Conservation (phyloP, 2,113 vertebrate species). For the Sorex fumeus region DNA sequence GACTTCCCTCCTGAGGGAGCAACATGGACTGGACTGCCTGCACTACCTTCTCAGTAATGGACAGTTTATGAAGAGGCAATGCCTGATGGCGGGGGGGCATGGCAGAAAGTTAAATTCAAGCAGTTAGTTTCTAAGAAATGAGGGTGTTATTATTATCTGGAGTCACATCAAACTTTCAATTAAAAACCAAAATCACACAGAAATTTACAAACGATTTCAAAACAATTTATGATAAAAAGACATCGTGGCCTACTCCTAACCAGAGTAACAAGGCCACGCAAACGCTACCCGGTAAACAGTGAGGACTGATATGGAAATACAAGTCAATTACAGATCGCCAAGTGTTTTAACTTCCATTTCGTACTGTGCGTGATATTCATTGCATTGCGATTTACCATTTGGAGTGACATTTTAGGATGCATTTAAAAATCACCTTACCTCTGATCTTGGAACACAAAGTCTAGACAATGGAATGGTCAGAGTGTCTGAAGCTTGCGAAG, state of each 20-base stretch:
- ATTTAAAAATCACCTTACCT: conserved; percentile 91
- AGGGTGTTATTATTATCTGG: conserved; percentile 87
- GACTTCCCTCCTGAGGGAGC: conserved; percentile 99
- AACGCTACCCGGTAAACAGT: conserved; percentile 46
- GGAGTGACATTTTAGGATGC: conserved; percentile 66
- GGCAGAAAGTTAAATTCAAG: conserved; percentile 90
- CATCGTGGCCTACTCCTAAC: conserved; percentile 58
- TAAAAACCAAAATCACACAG: conserved; percentile 69
- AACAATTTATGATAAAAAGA: conserved; percentile 55
- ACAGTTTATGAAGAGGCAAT: conserved; percentile 98
- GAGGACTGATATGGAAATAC: conserved; percentile 28
- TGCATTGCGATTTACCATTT: conserved; percentile 17
- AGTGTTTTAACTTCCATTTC: neutral
- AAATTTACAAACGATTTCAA: conserved; percentile 67
- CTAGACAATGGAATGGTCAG: conserved; percentile 97
- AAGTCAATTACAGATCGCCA: conserved; percentile 42
- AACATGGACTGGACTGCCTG: conserved; percentile 99
- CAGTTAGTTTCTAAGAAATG: conserved; percentile 89
- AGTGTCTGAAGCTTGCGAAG: conserved; percentile 96
- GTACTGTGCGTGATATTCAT: neutral
- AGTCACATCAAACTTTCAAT: conserved; percentile 85
- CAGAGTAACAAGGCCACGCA: conserved; percentile 65
- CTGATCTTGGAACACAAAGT: conserved; percentile 97
- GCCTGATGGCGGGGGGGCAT: conserved; percentile 91
- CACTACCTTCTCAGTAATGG: conserved; percentile 99